Conservation (phyloP, 23 tunicate genomes). For the Halocynthia aurantium region DNA sequence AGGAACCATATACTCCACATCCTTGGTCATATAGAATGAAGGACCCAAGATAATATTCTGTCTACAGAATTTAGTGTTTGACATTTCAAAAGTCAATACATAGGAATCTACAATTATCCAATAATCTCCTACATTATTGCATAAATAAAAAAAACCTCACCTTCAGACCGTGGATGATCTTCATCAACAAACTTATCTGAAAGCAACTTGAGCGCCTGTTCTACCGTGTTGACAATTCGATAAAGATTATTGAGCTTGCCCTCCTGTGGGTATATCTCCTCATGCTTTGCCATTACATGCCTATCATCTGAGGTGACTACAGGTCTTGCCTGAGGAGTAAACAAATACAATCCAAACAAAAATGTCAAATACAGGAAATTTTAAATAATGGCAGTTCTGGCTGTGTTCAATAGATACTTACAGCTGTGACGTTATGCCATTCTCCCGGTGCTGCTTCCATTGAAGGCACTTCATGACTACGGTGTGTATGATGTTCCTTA, state of each 20-base stretch:
- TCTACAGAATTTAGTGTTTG: not conserved
- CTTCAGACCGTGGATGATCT: constrained; percentile 55
- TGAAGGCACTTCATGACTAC: constrained; percentile 14
- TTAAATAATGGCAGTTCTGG: not conserved
- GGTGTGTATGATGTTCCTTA: not conserved
- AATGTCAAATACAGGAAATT: not conserved
- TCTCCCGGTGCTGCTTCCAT: constrained; percentile 61
- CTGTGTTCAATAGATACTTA: constrained; percentile 6
- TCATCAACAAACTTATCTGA: constrained; percentile 94
- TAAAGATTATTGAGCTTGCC: constrained; percentile 66
- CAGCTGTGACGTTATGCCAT: constrained; percentile 37
- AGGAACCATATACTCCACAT: no score
- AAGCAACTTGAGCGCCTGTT: constrained; percentile 71
- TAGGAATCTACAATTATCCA: not conserved
- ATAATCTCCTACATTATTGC: no score
- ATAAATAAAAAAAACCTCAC: not conserved
- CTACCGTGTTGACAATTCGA: constrained; percentile 66
- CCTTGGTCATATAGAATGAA: no score
- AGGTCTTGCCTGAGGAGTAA: constrained; percentile 33
- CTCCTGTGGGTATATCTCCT: constrained; percentile 79
- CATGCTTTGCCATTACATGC: constrained; percentile 85
- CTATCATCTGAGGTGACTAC: constrained; percentile 73
- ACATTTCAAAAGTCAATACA: not conserved
- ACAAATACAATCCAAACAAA: no score
- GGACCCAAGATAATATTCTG: no score